Base-by-base conservation (phyloP, 2,113 vertebrate species). In the Dascyllus trimaculatus region DNA sequence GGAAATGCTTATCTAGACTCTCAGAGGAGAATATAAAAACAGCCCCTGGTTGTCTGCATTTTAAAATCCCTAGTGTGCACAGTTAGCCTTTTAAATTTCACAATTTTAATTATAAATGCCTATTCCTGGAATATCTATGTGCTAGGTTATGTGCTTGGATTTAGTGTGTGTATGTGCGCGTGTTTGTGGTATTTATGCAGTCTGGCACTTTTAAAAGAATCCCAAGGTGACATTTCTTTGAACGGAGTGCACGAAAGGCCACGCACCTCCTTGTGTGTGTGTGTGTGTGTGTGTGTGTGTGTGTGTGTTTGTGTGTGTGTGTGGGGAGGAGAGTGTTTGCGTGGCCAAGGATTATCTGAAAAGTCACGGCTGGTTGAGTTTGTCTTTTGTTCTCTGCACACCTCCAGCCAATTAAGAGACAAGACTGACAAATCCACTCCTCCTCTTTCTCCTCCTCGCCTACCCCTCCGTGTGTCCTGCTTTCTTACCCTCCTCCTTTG, bases 151-250 rank as follows among this genome's bases (percentile, higher is more conserved):
- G 51, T 70, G 43, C 51, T 54, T 49, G 65, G 14, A 26, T 57
- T 64, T 13, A 24, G 45, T 48, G 38, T 13, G 18, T 51, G 22
- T 46, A 58, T 54, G 32, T 32, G 3, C 17, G 22, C 56, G 32
- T 74, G 32, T 85, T 58, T 82, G 73, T 74, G 56, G 56, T 76
- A 57, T 85, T 90, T 82, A 83, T 72, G 70, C 85, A 61, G 69
- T 86, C 72, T 82, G 62, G 71, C 64, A 67, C 74, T 88, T 91
- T 83, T 73, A 78, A 80, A 78, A 81, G 57, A 72, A 78, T 77
- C 72, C 76, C 89, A 93, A 92, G 91, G 91, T 92, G 91, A 93
- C 85, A 88, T 93, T 88, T 87, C 84, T 89, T 89, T 93, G 81
- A 88, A 79, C 24, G 9, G 25, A 32, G 74, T 51, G 70, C 54